phyloP scores from a whole-genome alignment of 1,140 invertebrate species.

The Sycophila sp. region DNA sequence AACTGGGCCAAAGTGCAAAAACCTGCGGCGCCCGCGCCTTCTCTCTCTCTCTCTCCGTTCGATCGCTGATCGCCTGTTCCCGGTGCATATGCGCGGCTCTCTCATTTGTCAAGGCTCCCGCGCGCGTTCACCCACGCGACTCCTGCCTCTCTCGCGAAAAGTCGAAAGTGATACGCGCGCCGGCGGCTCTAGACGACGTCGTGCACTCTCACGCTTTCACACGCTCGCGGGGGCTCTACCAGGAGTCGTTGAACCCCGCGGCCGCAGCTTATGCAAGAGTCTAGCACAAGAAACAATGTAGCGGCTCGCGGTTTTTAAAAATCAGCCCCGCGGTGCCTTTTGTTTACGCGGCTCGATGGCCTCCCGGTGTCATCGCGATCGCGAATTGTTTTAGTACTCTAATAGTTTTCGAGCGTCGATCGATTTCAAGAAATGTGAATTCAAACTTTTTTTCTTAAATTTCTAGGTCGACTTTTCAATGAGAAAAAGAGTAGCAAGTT shows the following conservation, averaged over 20 bases:
- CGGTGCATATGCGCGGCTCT: not conserved
- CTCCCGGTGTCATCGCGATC: no score
- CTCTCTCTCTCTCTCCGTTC: no score
- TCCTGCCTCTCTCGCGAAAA: slow-evolving; percentile 18
- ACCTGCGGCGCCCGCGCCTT: not conserved
- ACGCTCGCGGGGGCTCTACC: slow-evolving; percentile 31
- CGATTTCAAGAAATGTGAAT: no score
- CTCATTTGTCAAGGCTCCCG: slow-evolving; percentile 4
- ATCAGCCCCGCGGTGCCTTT: no score
- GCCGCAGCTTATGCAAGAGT: not conserved
- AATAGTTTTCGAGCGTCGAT: no score
- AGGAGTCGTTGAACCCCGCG: slow-evolving; percentile 40
- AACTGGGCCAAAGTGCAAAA: slow-evolving; percentile 20
- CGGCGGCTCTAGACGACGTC: slow-evolving; percentile 40
- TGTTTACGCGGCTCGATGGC: no score
- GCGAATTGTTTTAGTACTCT: no score
- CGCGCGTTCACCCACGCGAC: slow-evolving; percentile 23
- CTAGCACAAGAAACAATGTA: not conserved
- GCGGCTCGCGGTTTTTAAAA: no score
- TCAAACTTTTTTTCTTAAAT: no score
- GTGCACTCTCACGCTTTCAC: slow-evolving; percentile 52
- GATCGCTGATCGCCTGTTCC: not conserved
- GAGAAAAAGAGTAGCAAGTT: no score
- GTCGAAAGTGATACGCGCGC: slow-evolving; percentile 30
- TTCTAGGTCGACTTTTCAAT: no score